A percentile compares a stretch with the other conserved stretches of the same genome.
Conservation (phyloP, 2,113 vertebrate species). For the Ammospiza caudacuta region DNA sequence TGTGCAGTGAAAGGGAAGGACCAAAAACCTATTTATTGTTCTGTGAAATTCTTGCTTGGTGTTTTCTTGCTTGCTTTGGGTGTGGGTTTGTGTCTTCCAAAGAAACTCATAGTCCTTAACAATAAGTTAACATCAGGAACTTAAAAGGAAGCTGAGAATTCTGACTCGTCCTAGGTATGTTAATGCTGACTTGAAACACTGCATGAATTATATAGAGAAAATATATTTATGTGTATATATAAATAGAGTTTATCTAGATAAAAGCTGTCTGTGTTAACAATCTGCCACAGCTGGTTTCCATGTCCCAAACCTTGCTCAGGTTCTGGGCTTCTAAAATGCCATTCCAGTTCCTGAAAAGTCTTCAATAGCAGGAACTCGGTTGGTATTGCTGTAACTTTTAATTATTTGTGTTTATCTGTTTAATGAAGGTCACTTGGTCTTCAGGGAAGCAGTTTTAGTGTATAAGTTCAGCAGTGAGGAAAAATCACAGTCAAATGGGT, state of each 20-base stretch:
- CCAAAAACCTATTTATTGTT: rapidly evolving
- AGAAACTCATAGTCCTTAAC: conserved; percentile 76
- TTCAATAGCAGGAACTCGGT: background rate
- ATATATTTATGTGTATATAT: rapidly evolving
- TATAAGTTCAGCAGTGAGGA: background rate
- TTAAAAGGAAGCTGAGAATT: conserved; percentile 88
- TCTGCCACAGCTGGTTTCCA: background rate
- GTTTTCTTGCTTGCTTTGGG: background rate
- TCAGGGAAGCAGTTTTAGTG: background rate
- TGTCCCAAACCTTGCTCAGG: background rate
- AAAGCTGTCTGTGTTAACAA: background rate
- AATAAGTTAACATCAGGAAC: conserved; percentile 82
- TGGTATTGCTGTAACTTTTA: background rate
- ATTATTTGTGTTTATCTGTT: background rate
- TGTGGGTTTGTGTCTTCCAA: background rate
- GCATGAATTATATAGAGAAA: rapidly evolving
- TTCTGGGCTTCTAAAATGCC: background rate
- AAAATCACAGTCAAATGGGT: background rate
- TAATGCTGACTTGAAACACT: background rate
- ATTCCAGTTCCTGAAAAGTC: background rate
- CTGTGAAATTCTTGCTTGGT: background rate
- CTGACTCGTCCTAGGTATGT: conserved; percentile 89
- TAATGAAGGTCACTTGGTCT: background rate
- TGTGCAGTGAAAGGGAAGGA: background rate
- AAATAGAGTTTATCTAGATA: background rate